Base-by-base conservation (phyloP, 2,797 vertebrate genomes). In the Orientallactaga sibirica region DNA sequence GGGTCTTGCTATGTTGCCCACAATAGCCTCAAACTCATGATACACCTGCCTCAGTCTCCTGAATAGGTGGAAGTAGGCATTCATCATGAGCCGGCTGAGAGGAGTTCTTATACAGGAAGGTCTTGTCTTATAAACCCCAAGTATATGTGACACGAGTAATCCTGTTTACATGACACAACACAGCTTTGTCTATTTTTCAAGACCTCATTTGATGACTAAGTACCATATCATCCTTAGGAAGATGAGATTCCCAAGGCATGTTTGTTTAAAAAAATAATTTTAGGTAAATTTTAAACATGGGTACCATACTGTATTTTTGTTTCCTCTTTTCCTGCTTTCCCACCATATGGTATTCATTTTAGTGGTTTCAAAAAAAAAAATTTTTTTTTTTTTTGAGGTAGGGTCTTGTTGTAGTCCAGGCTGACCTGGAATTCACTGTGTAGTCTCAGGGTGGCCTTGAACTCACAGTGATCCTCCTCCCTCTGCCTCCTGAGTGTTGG, bases 121-220 rank as follows among this genome's bases (percentile, higher is more conserved):
- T 62, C 43, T 83, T 89, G 37, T 82, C 43, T 80, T 41, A 0
- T 41, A 64, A 43, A 91, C 73, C 52, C 62, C 43, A 25, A 41
- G 76, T 82, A 18, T 64, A 12, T 80, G 22, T 43, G 55, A 88
- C 33, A 86, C 86, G 58, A 75, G 25, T 90, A 88, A 37, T 2
- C 48, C 43, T 52, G 43, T 77, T 80, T 68, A 15, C 29, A 29
- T 33, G 29, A 70, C 7, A 2, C 48, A 33, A 27, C 25, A 19
- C 78, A 22, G 61, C 77, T 95, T 78, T 33, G 22, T 58, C 52
- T 75, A 37, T 87, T 94, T 94, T 64, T 6, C n/a, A 84, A 84
- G 62, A 80, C 68, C 20, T 95, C 58, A 77, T 73, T 80, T 93
- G 29, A 84, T 81, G 58, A 77, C 52, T 79, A 33, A 62, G 62